Base-by-base conservation (phyloP, 2,113 vertebrate species). In the Cryptotis parvus region DNA sequence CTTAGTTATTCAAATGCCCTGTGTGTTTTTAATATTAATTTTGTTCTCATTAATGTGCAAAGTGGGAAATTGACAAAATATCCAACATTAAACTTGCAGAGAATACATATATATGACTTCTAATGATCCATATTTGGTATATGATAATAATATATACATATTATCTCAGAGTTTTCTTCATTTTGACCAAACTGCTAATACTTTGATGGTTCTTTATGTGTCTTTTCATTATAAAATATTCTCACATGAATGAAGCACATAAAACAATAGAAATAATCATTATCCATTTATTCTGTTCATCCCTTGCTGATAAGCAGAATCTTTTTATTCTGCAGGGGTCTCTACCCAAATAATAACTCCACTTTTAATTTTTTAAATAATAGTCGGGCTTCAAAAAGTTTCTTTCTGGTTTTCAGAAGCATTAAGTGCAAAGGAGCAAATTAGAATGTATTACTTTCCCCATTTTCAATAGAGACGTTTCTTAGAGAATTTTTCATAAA, bases 361-460 rank as follows among this genome's bases (percentile, higher is more conserved):
- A 77, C 10, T 73, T 63, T 89, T 12, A 66, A 4, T 70, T 61
- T n/a, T 52, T 15, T 74, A 78, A 82, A 84, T 77, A 45, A 37
- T 6, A 75, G 29, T 20, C 49, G 35, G 45, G 68, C 33, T 81
- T 76, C 14, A 87, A 75, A 69, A 7, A 49, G 12, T 26, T 11
- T 7, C 2, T 55, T 75, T 82, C 70, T 79, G 24, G 43, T 86
- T 82, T 76, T 69, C 55, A 61, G 39, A 20, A 83, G 27, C 43
- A 82, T 69, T 69, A 89, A 88, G 82, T 90, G 65, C 75, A 82
- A 85, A 89, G 41, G 45, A 74, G 24, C 15, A 94, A 86, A 78
- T 43, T 81, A n/a, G 35, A 78, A 5, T 31, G 43, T 69, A 24
- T 76, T 37, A 87, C 83, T 58, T 58, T 58, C 55, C 35, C 72